phyloP scores from a whole-genome alignment of 2,888 invertebrate genomes.

The Eulithis testata region DNA sequence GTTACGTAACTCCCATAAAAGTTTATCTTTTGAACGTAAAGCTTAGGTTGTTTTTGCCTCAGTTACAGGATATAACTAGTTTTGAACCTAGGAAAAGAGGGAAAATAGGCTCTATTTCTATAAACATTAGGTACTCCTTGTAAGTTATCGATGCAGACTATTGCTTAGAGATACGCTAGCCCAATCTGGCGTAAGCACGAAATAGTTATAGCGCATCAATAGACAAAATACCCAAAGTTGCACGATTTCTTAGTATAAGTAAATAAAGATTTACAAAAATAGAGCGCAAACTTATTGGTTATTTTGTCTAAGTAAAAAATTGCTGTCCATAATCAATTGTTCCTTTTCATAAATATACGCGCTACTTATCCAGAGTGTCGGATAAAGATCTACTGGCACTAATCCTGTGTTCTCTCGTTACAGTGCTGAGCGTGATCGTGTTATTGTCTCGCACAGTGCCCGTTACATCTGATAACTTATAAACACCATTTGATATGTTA shows the following conservation, averaged over 20 bases:
- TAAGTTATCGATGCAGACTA: too few relatives aligned
- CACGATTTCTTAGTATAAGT: too few relatives aligned
- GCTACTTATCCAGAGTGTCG: constrained; percentile 18
- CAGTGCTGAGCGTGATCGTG: constrained; percentile 51
- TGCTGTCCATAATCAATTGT: not conserved
- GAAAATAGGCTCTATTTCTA: not conserved
- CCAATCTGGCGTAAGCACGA: too few relatives aligned
- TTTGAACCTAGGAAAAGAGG: constrained; percentile 10
- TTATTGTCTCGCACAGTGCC: constrained; percentile 53
- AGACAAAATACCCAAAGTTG: too few relatives aligned
- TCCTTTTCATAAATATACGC: constrained; percentile 10
- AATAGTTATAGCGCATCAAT: too few relatives aligned
- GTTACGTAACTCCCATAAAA: constrained; percentile 77
- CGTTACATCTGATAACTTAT: constrained; percentile 39
- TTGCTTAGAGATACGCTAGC: too few relatives aligned
- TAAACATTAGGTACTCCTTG: not conserved
- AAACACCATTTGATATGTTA: constrained; percentile 76
- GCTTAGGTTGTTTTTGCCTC: constrained; percentile 58
- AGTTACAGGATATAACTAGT: constrained; percentile 30
- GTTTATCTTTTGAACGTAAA: constrained; percentile 75
- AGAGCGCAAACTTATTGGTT: too few relatives aligned
- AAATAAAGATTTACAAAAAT: too few relatives aligned
- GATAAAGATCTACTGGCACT: constrained; percentile 48
- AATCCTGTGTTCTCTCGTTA: constrained; percentile 33
- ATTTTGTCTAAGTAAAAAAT: not conserved